Base-by-base conservation (phyloP, 2,113 vertebrate species). In the Callipepla squamata region DNA sequence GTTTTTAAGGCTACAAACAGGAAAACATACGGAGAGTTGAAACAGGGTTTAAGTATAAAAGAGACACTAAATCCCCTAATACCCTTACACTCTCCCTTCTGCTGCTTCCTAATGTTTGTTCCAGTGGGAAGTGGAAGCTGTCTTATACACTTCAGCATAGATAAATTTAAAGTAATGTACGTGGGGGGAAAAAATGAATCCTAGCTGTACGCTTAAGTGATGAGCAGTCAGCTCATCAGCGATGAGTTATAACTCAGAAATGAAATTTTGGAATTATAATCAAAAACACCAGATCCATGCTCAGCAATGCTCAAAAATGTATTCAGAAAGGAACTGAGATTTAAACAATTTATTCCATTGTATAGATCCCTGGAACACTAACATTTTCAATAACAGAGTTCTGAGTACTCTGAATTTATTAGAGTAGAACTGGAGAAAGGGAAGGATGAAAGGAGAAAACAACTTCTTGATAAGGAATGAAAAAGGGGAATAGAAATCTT, bases 241-340 rank as follows among this genome's bases (percentile, higher is more conserved):
- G 55, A 87, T 59, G 77, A 93, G 15, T 22, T 94, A 62, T 47
- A n/a, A 76, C 25, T 90, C 50, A 92, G 58, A 89, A 89, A 87
- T 28, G 34, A 62, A 88, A 89, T 80, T 63, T n/a, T 70, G 3
- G 32, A 85, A 82, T 79, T 73, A 76, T 22, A 94, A 87, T 87
- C 65, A 80, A 28, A 70, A 92, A 80, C 5, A 89, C 26, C 9
- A 69, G 42, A 63, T 61, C 42, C 25, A 18, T 34, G 50, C 12
- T 74, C 40, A n/a, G 44, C 6, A 74, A 32, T 1, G 2, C 63
- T 59, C 3, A 58, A 79, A 89, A 8, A 84, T 34, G 3, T 28
- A 61, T 40, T 76, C 15, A 18, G 68, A 73, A 92, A 59, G 36
- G 44, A 93, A 85, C 0, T 62, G 26, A 66, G 32, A 80, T 58